Conservation (phyloP, 1,140 invertebrate species). For the Aphaenogaster floridana region DNA sequence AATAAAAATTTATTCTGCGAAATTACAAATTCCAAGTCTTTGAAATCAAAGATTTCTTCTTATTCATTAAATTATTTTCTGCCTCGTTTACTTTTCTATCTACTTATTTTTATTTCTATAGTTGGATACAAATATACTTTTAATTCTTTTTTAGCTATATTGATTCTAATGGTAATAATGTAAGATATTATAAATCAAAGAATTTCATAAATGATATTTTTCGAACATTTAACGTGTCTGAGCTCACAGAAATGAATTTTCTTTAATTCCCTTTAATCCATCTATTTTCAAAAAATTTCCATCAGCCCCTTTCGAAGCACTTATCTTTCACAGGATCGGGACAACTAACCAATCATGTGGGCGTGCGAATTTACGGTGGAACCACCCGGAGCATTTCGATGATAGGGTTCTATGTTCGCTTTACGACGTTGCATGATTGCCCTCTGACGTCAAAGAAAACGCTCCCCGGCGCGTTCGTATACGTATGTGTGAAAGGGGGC, state of each 20-base stretch:
- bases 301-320: neutral
- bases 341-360: slow-evolving; percentile 16
- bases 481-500: neutral
- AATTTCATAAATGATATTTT: neutral
- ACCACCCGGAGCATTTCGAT: slow-evolving; percentile 48
- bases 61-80: neutral
- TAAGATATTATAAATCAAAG: neutral
- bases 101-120: neutral
- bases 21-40: neutral
- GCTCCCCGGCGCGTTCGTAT: slow-evolving; percentile 30
- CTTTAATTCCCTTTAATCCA: neutral
- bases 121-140: neutral
- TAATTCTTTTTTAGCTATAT: neutral
- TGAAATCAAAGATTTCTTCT: neutral
- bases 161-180: neutral
- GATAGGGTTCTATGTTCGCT: slow-evolving; percentile 78
- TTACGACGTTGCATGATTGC: slow-evolving; percentile 80
- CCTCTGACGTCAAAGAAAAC: slow-evolving; percentile 81
- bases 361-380: slow-evolving; percentile 32
- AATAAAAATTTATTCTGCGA: neutral
- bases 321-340: slow-evolving; percentile 8
- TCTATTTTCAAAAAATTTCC: neutral
- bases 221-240: neutral
- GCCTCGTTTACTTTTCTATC: neutral
- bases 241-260: neutral